These are phyloP conservation scores for Cantharis nigra DNA, from an alignment of 2,888 invertebrate genomes.

Conservation along the genomic window DNA sequence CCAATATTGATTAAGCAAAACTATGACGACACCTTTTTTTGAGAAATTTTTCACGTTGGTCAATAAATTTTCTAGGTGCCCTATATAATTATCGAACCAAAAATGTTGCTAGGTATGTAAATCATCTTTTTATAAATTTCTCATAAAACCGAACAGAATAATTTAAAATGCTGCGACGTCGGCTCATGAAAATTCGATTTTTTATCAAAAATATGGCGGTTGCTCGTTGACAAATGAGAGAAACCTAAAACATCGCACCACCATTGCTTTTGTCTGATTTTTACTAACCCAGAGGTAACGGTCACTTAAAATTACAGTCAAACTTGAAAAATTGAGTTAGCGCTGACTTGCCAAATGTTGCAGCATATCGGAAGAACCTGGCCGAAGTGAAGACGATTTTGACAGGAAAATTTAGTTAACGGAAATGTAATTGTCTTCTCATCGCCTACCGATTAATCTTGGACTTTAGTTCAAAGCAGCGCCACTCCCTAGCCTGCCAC, in stretches of 20 bases:
- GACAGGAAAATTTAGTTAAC: background rate
- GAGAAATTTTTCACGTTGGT: background rate
- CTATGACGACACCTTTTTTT: background rate
- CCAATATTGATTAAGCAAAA: background rate
- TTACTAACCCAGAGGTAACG: too few species aligned
- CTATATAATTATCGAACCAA: background rate
- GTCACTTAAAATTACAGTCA: too few species aligned
- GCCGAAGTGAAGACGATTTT: background rate
- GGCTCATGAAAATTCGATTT: background rate
- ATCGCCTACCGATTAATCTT: background rate
- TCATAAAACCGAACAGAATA: background rate
- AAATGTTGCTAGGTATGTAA: background rate
- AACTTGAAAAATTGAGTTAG: too few species aligned
- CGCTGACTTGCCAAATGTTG: too few species aligned
- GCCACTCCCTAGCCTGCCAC: background rate
- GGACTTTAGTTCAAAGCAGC: background rate
- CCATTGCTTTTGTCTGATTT: too few species aligned
- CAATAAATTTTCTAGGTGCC: background rate
- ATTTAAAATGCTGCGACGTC: background rate
- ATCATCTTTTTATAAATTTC: background rate
- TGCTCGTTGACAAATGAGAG: background rate
- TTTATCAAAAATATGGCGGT: background rate
- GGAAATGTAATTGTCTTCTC: background rate
- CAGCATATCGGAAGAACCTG: too few species aligned
- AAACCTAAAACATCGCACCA: background rate